Conservation (phyloP, 2,888 invertebrate species). For the Neoitamus cyanurus region DNA sequence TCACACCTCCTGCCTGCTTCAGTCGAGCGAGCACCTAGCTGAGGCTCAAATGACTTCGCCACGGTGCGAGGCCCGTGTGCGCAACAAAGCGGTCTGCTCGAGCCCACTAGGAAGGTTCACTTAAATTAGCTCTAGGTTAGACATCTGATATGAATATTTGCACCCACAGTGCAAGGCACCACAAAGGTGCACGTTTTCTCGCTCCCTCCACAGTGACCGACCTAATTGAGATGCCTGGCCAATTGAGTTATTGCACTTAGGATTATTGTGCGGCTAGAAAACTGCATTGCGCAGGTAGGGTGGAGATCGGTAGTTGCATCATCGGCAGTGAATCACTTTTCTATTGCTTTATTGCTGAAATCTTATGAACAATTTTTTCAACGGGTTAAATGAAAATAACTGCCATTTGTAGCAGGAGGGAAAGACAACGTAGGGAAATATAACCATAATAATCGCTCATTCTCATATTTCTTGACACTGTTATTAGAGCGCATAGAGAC, state of each 20-base stretch:
- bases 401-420: too few relatives aligned
- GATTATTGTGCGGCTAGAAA: neutral
- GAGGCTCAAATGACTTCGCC: conserved; percentile 7
- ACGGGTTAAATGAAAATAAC: too few relatives aligned
- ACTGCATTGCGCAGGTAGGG: neutral
- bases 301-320: neutral
- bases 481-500: too few relatives aligned
- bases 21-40: neutral
- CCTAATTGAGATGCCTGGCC: conserved; percentile 48
- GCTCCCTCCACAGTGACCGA: conserved; percentile 9
- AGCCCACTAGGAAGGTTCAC: neutral
- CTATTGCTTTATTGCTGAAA: too few relatives aligned
- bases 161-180: conserved; percentile 45
- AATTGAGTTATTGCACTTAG: conserved; percentile 49
- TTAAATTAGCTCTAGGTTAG: conserved; percentile 51
- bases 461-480: too few relatives aligned
- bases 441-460: too few relatives aligned
- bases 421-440: too few relatives aligned
- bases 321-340: too few relatives aligned
- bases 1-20: neutral
- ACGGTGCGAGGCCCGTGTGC: neutral
- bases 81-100: neutral
- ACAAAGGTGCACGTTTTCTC: conserved; percentile 27
- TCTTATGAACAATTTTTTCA: too few relatives aligned
- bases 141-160: conserved; percentile 51